Conservation (phyloP, 2,888 invertebrate genomes). For the Pseudanteris insignis region DNA sequence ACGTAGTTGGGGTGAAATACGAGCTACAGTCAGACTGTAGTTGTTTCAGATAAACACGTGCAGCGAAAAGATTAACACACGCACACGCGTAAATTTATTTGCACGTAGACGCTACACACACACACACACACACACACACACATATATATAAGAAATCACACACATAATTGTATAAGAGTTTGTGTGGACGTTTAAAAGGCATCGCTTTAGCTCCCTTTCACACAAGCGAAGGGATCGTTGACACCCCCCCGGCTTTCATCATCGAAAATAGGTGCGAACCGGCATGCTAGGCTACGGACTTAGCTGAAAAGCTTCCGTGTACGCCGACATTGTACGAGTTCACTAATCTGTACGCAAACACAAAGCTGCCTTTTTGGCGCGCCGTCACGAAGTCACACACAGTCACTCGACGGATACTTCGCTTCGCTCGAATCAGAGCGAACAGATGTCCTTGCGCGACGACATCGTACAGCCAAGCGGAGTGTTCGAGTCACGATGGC, state of each 20-base stretch:
- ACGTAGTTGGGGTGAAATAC: conserved; percentile 56
- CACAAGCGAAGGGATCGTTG: conserved; percentile 41
- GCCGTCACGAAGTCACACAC: conserved; percentile 35
- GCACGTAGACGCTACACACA: neutral
- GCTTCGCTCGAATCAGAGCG: conserved; percentile 8
- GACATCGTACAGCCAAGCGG: too few species aligned
- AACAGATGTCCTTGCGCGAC: conserved; percentile 27
- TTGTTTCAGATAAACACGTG: too few species aligned
- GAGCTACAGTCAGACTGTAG: neutral
- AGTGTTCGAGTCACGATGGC: too few species aligned
- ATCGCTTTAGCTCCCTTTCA: conserved; percentile 20
- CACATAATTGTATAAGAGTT: neutral
- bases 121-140: neutral
- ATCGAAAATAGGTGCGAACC: conserved; percentile 57
- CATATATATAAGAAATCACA: neutral
- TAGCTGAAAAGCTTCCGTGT: conserved; percentile 35
- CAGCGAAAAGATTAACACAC: too few species aligned
- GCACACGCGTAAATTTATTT: neutral
- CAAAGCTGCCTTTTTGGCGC: conserved; percentile 52
- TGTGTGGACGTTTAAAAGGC: conserved; percentile 51
- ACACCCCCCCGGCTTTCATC: conserved; percentile 53
- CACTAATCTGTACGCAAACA: conserved; percentile 63
- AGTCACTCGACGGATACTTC: conserved; percentile 4
- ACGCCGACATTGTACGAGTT: conserved; percentile 55
- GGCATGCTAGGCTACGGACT: conserved; percentile 23